A percentile compares a stretch with the other conserved stretches of the same genome.
These are phyloP conservation scores for Parnassius apollo DNA, from an alignment of 2,888 invertebrate genomes.

Conservation along the genomic window DNA sequence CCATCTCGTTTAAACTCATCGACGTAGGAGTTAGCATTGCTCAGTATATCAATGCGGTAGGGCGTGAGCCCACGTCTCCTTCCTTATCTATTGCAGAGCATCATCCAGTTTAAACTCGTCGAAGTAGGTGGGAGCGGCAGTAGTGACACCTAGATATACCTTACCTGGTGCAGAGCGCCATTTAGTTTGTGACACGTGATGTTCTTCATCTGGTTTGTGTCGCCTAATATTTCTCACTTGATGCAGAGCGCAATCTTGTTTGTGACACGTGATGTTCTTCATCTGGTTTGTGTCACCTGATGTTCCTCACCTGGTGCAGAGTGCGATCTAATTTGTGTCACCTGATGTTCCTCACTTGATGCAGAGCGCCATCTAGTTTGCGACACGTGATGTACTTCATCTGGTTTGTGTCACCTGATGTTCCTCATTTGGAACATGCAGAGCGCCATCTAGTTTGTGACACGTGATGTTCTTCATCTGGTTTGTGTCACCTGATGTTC, in stretches of 20 bases:
- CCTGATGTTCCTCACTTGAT: not conserved
- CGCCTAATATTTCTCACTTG: not conserved
- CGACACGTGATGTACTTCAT: constrained; percentile 89
- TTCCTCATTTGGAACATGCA: constrained; percentile 67
- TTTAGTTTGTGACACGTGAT: not conserved
- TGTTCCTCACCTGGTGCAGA: no score
- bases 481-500: not conserved
- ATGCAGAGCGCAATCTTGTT: not conserved
- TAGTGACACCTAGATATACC: not conserved
- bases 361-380: constrained; percentile 68
- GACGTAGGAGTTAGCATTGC: not conserved
- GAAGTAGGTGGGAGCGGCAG: not conserved
- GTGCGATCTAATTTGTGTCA: no score
- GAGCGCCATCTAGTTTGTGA: not conserved
- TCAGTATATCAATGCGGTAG: not conserved
- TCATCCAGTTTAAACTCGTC: not conserved
- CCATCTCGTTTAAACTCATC: not conserved
- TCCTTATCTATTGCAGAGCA: not conserved
- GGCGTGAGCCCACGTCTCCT: not conserved
- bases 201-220: no score
- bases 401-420: constrained; percentile 88
- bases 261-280: not conserved
- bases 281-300: no score
- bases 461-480: not conserved
- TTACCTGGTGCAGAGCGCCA: not conserved